Conservation (phyloP, 2,888 invertebrate genomes). For the Heliothis peltigera region DNA sequence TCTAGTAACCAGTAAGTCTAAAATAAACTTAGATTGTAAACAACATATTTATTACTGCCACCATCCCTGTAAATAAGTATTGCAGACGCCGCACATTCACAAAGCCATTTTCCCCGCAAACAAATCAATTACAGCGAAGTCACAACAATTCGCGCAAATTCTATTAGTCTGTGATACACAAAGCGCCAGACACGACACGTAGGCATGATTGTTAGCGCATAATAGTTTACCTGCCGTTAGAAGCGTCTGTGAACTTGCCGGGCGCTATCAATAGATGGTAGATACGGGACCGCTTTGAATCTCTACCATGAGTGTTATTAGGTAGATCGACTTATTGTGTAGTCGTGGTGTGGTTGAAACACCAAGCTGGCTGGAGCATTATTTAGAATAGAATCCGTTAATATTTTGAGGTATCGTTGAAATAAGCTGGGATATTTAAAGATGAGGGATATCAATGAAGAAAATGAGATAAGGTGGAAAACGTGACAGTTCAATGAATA, state of each 20-base stretch:
- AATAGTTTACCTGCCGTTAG: constrained; percentile 58
- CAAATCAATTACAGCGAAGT: constrained; percentile 46
- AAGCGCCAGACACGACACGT: constrained; percentile 53
- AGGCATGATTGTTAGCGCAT: constrained; percentile 55
- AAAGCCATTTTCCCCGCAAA: constrained; percentile 28
- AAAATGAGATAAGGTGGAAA: no score
- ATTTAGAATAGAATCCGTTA: background rate
- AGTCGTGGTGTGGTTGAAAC: constrained; percentile 2
- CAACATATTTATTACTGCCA: background rate
- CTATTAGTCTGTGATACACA: constrained; percentile 55
- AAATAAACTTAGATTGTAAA: background rate
- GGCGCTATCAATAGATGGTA: constrained; percentile 48
- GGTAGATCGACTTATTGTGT: constrained; percentile 27
- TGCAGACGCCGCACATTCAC: constrained; percentile 2
- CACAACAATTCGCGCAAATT: constrained; percentile 53
- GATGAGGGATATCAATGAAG: no score
- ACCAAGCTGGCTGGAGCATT: constrained; percentile 2
- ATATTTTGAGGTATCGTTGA: background rate
- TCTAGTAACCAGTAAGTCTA: background rate
- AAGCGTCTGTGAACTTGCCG: constrained; percentile 65
- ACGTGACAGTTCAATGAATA: no score
- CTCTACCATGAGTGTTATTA: constrained; percentile 26
- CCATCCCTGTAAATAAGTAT: background rate
- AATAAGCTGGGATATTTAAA: no score
- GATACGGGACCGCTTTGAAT: constrained; percentile 34